Base-by-base conservation (phyloP, 1,140 invertebrate species). In the Camponotus pennsylvanicus region DNA sequence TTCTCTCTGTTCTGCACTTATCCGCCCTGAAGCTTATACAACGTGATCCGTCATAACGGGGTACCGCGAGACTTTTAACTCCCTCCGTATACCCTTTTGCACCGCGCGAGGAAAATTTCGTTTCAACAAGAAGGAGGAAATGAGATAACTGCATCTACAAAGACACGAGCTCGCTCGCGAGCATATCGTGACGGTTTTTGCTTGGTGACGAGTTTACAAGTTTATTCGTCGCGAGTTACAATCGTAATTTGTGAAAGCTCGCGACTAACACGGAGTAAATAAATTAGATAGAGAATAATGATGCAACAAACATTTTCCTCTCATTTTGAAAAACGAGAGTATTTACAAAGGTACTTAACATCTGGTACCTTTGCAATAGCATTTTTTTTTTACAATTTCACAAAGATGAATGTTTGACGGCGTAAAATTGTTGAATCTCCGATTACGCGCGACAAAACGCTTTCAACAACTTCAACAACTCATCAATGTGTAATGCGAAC, bases 21-120 rank as follows among this genome's bases (percentile, higher is more conserved):
- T 52, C 34, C 57, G 40, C 80, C 85, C 64, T 85, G 61, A 59
- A 70, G 84, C 82, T 86, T 90, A 86, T 85, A 90, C 86, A 88
- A 89, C 88, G 85, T 87, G 90, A 91, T 91, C 88, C 86, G 84
- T 91, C 91, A 91, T 89, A 91, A 89, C 89, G 67, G 83, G 71
- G 69, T 34, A 84, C 71, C 66, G 69, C 83, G 84, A 82, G 75
- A 85, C 76, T 83, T 75, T 83, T 83, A 75, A 75, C 69, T 32
- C 55, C 55, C 55, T 45, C 37, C 18, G 40, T 37, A 45, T 83
- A 69, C 32, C 67, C 61, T 75, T 73, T 83, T 83, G 27, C 69
- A 83, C 40, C 69, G 42, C 18, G 13, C n/a, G 42, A 75, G 40
- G 42, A 73, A 83, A 75, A 83, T 83, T 83, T 83, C 40, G 79